Evolutionary conservation across 2,888 invertebrate genomes (phyloP), one percentile per base, ranked within the genome.

Genomic region (Cantharis rufa): DNA sequence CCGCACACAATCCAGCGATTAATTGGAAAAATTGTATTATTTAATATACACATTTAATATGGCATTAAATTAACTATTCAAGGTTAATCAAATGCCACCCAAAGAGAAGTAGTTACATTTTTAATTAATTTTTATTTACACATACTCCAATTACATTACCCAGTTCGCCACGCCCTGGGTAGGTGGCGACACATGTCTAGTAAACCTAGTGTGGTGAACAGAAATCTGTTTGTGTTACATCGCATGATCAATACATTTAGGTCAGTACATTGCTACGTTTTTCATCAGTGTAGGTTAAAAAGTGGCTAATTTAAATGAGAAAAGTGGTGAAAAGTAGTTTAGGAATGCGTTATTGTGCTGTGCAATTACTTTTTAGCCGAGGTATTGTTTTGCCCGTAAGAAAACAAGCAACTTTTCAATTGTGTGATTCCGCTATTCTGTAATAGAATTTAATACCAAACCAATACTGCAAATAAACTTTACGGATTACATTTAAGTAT

Each of bases 161-260:
- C n/a, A 9, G 21, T 66, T 3, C 7, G 10, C 7, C n/a, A 21
- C 24, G 9, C 13, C 0, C 4, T 13, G 15, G 68, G 13, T 28
- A 78, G 79, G 76, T 74, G 74, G 74, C 75, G 70, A 63, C 7
- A n/a, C 32, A 0, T 66, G 13, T 15, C 64, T 13, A 11, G 1
- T 10, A 24, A 4, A 21, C 64, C 10, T 16, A 63, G 16, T 15
- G n/a, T 9, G 3, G 1, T 7, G 9, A 24, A 70, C 70, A 81
- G 80, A 71, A 63, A n/a, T 27, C 81, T 81, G 68, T 72, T 73
- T 78, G n/a, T 77, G 72, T 70, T 66, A 24, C 71, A 18, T 48
- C 70, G 74, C 75, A 78, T 80, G 82, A 83, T 83, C 83, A 83
- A 83, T 83, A 83, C 82, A 83, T 83, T 83, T 83, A 83, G 83